phyloP scores from a whole-genome alignment of 64 coral and sea anemone species.

The Montipora efflorescens region DNA sequence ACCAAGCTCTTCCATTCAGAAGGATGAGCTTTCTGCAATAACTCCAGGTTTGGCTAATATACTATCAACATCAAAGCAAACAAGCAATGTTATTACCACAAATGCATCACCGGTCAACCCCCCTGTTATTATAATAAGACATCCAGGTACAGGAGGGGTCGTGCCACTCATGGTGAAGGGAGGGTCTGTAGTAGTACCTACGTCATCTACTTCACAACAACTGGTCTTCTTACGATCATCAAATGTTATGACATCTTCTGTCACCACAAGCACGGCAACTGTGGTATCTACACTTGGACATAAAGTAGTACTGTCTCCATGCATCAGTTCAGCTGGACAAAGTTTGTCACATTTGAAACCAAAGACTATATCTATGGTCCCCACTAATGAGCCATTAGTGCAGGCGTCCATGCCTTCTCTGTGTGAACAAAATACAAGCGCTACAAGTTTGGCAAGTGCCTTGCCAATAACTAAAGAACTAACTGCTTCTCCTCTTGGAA shows the following conservation, averaged over 20 bases:
- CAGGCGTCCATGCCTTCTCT: background rate
- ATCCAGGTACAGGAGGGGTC: conserved; percentile 20
- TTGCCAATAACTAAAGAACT: background rate
- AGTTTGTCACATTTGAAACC: background rate
- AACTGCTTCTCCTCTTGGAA: background rate
- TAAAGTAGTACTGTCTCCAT: background rate
- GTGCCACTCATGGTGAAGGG: conserved; percentile 4
- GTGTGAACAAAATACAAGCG: background rate
- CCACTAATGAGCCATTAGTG: background rate
- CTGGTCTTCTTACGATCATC: conserved; percentile 1
- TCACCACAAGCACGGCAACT: background rate
- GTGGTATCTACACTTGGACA: background rate
- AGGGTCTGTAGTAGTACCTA: background rate
- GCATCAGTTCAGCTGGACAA: background rate
- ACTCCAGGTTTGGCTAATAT: background rate
- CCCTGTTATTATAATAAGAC: conserved; percentile 10
- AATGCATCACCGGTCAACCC: background rate
- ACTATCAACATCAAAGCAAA: background rate
- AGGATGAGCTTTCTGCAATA: background rate
- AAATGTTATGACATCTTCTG: conserved; percentile 15
- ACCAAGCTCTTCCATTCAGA: background rate
- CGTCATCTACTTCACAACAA: conserved; percentile 1
- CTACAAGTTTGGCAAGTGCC: background rate
- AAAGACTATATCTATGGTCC: background rate
- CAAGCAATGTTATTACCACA: background rate